Evolutionary conservation across 1,140 invertebrate genomes (phyloP).

Genomic region (Trachymyrmex septentrionalis): DNA sequence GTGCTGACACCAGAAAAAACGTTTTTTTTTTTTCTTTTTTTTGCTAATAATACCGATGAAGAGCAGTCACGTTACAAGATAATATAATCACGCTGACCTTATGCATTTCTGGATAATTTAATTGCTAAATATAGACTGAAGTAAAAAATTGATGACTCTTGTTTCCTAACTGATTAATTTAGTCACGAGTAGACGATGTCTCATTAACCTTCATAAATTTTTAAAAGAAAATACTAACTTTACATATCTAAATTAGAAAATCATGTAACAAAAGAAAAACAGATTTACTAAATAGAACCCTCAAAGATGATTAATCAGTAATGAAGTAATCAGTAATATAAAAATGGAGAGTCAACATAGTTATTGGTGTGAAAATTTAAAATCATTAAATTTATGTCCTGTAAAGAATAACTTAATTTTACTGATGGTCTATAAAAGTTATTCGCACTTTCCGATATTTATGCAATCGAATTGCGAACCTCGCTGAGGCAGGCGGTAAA

Average conservation of each 20-base stretch:
- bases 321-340: too few species aligned
- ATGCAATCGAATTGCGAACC: not conserved
- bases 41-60: constrained; percentile 6
- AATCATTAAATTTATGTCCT: not conserved
- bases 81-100: not conserved
- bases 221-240: not conserved
- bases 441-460: not conserved
- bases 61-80: not conserved
- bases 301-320: too few species aligned
- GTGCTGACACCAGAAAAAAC: not conserved
- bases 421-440: not conserved
- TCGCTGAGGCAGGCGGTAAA: constrained; percentile 4
- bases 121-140: not conserved
- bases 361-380: too few species aligned
- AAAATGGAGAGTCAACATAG: too few species aligned
- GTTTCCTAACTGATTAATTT: not conserved
- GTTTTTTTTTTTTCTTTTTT: not conserved
- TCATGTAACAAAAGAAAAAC: too few species aligned
- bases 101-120: not conserved
- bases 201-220: not conserved
- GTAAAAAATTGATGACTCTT: not conserved
- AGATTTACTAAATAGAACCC: too few species aligned
- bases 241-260: not conserved
- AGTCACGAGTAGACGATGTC: too few species aligned
- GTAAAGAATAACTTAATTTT: not conserved